Percentiles rank a stretch among this genome's conserved stretches.
Conservation (phyloP, 2,888 invertebrate genomes). For the Zelleria hepariella region DNA sequence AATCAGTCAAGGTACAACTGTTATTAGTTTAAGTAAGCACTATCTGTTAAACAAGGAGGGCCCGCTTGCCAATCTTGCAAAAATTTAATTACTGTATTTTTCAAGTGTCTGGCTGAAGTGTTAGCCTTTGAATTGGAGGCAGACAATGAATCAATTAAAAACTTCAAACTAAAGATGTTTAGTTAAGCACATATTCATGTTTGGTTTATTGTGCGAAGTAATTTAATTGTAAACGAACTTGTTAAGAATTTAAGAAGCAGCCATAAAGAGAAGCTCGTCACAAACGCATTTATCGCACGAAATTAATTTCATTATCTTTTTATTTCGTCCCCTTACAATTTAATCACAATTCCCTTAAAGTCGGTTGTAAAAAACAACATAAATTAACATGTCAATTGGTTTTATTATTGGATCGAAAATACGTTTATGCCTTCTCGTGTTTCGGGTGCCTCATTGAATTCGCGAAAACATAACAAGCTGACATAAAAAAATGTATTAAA, state of each 20-base stretch:
- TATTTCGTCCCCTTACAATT: constrained; percentile 12
- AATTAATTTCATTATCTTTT: constrained; percentile 16
- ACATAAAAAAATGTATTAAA: not conserved
- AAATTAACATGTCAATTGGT: constrained; percentile 1
- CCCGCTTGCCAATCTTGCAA: not conserved
- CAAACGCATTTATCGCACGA: constrained; percentile 16
- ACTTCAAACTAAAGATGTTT: not conserved
- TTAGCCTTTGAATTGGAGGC: not conserved
- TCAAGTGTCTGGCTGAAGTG: not conserved
- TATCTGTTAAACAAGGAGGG: not conserved
- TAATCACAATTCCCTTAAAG: constrained; percentile 3
- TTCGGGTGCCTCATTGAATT: not conserved
- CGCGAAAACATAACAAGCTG: not conserved
- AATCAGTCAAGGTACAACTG: not conserved
- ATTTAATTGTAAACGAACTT: too few relatives aligned
- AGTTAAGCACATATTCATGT: not conserved
- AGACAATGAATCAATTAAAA: not conserved
- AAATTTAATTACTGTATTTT: not conserved
- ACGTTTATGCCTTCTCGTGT: not conserved
- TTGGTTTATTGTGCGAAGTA: not conserved
- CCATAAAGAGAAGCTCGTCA: constrained; percentile 19
- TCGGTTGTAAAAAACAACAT: not conserved
- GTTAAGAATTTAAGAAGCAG: constrained; percentile 3
- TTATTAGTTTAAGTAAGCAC: not conserved
- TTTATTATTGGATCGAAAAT: not conserved